Percentiles rank a stretch among this genome's conserved stretches.
phyloP scores from a whole-genome alignment of 2,797 vertebrate genomes.

The Champsocephalus esox region DNA sequence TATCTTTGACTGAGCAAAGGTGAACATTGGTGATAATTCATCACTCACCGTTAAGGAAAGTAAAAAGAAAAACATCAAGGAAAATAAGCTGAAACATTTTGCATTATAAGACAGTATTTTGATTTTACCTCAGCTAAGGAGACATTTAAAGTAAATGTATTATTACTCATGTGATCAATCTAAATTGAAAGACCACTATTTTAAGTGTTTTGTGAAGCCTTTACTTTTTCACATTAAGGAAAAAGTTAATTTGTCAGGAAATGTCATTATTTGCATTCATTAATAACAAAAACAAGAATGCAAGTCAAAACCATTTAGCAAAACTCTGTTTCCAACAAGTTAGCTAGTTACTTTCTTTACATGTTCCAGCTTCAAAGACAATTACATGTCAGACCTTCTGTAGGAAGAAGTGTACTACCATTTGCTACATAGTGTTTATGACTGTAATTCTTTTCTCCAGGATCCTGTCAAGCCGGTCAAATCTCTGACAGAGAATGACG shows the following conservation, averaged over 20 bases:
- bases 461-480: slow-evolving; percentile 46
- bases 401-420: neutral
- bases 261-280: neutral
- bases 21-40: neutral
- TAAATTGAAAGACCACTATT: neutral
- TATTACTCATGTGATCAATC: neutral
- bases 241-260: no score
- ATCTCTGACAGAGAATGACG: slow-evolving; percentile 67
- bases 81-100: neutral
- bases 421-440: neutral
- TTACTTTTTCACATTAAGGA: no score
- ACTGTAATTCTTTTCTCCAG: slow-evolving; percentile 51
- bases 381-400: neutral
- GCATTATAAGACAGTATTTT: neutral
- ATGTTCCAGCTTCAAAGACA: neutral
- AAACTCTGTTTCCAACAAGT: neutral
- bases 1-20: slow-evolving; percentile 16
- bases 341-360: neutral
- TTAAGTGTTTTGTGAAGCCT: neutral
- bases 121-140: neutral
- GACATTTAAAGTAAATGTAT: neutral
- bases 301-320: neutral
- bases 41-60: no score
- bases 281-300: neutral
- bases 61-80: no score